These are phyloP conservation scores for Rattus rattus DNA, from an alignment of 2,113 vertebrate species.

Conservation along the genomic window DNA sequence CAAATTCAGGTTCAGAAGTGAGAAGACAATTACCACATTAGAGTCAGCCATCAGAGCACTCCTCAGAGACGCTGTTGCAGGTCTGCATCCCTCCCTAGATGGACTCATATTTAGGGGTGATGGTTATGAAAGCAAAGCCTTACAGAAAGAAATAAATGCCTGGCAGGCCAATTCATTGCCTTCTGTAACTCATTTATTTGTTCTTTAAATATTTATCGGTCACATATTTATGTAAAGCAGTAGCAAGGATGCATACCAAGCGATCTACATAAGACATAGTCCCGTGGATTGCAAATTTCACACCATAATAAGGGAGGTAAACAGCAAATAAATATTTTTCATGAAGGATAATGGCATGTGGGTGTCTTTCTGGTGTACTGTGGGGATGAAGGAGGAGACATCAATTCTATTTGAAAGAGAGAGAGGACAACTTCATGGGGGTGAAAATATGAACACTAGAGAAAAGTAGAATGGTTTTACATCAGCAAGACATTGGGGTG, in stretches of 20 bases:
- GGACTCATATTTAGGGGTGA: neutral
- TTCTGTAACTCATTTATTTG: conserved; percentile 19
- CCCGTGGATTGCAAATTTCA: conserved; percentile 8
- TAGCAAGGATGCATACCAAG: conserved; percentile 33
- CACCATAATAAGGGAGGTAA: neutral
- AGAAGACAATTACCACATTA: neutral
- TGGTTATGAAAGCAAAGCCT: neutral
- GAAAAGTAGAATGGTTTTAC: neutral
- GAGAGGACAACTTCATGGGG: neutral
- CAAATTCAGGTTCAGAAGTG: neutral
- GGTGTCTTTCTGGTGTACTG: neutral
- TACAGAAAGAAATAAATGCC: neutral
- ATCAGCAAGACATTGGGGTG: neutral
- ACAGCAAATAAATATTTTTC: conserved; percentile 47
- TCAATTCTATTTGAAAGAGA: neutral
- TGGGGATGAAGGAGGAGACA: neutral
- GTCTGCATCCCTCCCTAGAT: neutral
- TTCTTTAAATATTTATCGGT: conserved; percentile 59
- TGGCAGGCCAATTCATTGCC: neutral
- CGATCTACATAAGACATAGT: neutral
- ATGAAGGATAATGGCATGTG: neutral
- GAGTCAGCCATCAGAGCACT: neutral
- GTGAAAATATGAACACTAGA: neutral
- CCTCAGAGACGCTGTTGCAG: neutral
- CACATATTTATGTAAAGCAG: conserved; percentile 24